These are phyloP conservation scores for Tachuris rubrigastra DNA, from an alignment of 2,113 vertebrate genomes.

Conservation along the genomic window DNA sequence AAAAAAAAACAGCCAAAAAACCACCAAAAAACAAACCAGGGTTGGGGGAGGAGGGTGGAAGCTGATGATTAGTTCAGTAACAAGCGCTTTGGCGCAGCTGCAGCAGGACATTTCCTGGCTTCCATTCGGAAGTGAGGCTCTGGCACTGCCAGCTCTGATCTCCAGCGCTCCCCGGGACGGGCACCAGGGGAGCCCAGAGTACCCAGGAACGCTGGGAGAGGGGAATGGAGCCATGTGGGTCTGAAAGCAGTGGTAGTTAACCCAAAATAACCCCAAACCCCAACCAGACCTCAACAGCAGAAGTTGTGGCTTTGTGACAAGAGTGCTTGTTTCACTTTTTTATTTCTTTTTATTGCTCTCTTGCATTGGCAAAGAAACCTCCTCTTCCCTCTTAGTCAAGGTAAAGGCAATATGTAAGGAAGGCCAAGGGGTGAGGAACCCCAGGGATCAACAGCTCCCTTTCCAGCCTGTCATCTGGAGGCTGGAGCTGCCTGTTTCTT, in stretches of 20 bases:
- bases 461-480: not conserved
- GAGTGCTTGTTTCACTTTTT: not conserved
- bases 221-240: not conserved
- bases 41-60: not conserved
- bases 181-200: not conserved
- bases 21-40: not conserved
- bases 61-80: slow-evolving; percentile 10
- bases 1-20: not conserved
- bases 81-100: not conserved
- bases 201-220: not conserved
- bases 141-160: not conserved
- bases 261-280: not conserved
- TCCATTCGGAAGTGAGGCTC: not conserved
- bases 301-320: not conserved
- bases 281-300: not conserved
- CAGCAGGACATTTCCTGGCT: not conserved
- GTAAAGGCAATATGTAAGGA: not conserved
- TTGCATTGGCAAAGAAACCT: not conserved
- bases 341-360: not conserved
- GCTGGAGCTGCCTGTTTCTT: not conserved
- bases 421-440: not conserved
- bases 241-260: not conserved
- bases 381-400: not conserved
- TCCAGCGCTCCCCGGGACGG: accelerated
- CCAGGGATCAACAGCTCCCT: not conserved